Evolutionary conservation across 1,140 invertebrate species (phyloP), one percentile per base, ranked within the genome.

Genomic region (Saccostrea glomerata): DNA sequence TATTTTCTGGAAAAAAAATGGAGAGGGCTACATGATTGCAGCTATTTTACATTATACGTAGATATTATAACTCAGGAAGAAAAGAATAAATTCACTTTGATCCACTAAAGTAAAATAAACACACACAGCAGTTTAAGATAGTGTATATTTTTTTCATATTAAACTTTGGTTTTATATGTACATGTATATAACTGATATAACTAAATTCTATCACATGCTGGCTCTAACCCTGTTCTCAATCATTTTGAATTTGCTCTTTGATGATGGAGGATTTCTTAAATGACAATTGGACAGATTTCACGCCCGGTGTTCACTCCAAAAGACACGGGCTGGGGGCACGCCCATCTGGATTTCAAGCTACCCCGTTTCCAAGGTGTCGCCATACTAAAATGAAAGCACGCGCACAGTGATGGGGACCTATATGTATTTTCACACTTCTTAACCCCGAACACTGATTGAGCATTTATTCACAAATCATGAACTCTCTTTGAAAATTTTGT

Each of bases 391-490:
- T 77, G 70, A 77, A 77, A 77, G 70, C 70, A 77, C 30, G 70
- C 70, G 70, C 70, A 30, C 70, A 25, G 25, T 36, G 25, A 77
- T 25, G 70, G 30, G 23, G 30, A 36, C 23, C 70, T 25, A 77
- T 77, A 36, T 77, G 70, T 77, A 15, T 77, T 63, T 77, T 77
- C 70, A 77, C 70, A 77, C 23, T 77, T 77, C 70, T 36, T 77
- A 25, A 77, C 11, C 30, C 25, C 30, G 70, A 77, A 36, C 70
- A 77, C 25, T 77, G 70, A 77, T 36, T 77, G 70, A 77, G 25
- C 70, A 40, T 77, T 77, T 77, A 77, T 77, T 77, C 70, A 30
- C 70, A 77, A 77, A 77, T 77, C 70, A 77, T 77, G 70, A 77
- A 77, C 70, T 77, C 70, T 77, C 70, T 77, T 77, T 77, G 70